These are phyloP conservation scores for Ciconia nigra DNA, from an alignment of 2,797 vertebrate genomes.

Conservation along the genomic window DNA sequence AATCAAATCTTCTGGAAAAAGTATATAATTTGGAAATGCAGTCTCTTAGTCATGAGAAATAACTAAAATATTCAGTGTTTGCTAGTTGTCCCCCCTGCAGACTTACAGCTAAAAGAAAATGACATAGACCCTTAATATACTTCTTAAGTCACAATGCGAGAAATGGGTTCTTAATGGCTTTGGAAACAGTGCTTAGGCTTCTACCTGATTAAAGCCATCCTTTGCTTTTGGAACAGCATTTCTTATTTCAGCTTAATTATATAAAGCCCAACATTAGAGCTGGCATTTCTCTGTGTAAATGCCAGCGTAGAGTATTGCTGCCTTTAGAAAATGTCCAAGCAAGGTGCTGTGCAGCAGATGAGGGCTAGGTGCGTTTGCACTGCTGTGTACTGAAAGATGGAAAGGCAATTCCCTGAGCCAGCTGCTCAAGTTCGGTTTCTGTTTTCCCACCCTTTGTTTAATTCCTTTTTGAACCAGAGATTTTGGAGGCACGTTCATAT, in stretches of 20 bases:
- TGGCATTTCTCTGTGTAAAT: background rate
- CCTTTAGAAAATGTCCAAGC: background rate
- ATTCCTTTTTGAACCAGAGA: background rate
- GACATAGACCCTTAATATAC: background rate
- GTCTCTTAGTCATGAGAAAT: background rate
- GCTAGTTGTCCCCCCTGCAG: background rate
- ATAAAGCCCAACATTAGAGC: fast-evolving
- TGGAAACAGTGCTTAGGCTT: background rate
- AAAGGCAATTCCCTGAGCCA: background rate
- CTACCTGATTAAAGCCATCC: background rate
- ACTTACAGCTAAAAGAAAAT: background rate
- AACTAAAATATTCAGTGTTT: background rate
- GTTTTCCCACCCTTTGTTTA: background rate
- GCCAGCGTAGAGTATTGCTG: background rate
- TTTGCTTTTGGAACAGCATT: background rate
- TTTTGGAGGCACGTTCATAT: background rate
- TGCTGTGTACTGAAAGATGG: background rate
- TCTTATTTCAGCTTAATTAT: background rate
- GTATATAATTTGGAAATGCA: background rate
- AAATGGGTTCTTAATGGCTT: background rate
- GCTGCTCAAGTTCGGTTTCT: background rate
- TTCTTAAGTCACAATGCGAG: background rate
- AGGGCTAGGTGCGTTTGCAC: background rate
- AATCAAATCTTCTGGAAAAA: background rate
- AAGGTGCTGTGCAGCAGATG: background rate